phyloP scores from a whole-genome alignment of 2,113 vertebrate genomes.

The Neolamprologus devosi region DNA sequence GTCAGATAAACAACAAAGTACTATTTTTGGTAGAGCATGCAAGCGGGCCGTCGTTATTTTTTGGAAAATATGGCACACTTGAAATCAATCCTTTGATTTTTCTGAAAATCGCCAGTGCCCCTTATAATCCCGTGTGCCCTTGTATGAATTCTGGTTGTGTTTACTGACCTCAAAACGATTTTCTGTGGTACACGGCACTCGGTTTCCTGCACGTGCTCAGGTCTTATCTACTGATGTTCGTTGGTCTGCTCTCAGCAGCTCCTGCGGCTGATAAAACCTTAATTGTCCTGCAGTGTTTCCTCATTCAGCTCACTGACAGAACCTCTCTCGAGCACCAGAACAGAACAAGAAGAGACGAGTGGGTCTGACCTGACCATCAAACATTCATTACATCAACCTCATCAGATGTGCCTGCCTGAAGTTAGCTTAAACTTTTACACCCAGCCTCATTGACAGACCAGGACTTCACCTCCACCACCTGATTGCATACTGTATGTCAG shows the following conservation, averaged over 20 bases:
- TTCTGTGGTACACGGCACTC: neutral
- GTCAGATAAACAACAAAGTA: neutral
- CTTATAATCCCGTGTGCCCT: neutral
- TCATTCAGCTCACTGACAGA: neutral
- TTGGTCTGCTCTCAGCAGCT: neutral
- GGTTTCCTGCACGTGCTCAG: neutral
- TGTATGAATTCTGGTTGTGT: neutral
- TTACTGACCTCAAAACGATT: neutral
- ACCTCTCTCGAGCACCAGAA: neutral
- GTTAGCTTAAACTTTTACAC: neutral
- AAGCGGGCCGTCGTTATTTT: accelerated
- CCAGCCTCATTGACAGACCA: neutral
- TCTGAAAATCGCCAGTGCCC: neutral
- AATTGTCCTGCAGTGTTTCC: neutral
- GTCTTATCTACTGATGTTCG: neutral
- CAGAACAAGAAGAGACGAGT: neutral
- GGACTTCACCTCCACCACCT: neutral
- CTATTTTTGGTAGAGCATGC: neutral
- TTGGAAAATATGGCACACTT: neutral
- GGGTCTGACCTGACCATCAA: neutral
- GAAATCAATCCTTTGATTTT: neutral
- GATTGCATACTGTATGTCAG: neutral
- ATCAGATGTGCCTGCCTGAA: neutral
- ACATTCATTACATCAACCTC: neutral
- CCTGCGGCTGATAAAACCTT: neutral